Base-by-base conservation (phyloP, 2,888 invertebrate species). In the Trypoxylon attenuatum region DNA sequence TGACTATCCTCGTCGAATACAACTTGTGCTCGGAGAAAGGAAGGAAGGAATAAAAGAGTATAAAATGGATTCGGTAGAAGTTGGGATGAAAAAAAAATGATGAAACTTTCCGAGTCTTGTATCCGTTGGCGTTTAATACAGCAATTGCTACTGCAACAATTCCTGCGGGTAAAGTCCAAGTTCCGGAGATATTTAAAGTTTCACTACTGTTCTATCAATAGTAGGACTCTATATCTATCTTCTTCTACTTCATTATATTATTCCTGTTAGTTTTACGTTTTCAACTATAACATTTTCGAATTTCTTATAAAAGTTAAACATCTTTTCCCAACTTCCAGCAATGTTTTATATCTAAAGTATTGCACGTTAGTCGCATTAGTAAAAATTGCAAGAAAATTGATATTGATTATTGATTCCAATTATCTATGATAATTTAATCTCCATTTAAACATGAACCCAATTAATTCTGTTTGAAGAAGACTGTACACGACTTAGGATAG, bases 131-230 rank as follows among this genome's bases (percentile, higher is more conserved):
- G 52, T 76, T 76, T 76, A 73, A 73, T 71, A 71, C 46, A 43
- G 41, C 60, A 69, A 73, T 69, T 62, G 73, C 39, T 58, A 51
- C 38, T 63, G 57, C 52, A 73, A 78, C 64, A 66, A 62, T 21
- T 53, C 54, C 55, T 47, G 62, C 52, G 53, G 58, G 55, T 45
- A 56, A 59, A 60, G 59, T 68, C 56, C 63, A 56, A 78, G 66
- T 78, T 75, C 41, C 47, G 10, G 79, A 76, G 73, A 79, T 79
- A 70, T 75, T 76, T 69, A 69, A 79, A 76, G 66, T 79, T 79
- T 33, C 41, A 58, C 62, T 56, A 65, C 61, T 68, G 69, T 66
- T 64, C 71, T 74, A 76, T 73, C 75, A 70, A 72, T 77, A 61
- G 62, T 51, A 55, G 18, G n/a, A 15, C 25, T 38, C 15, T 51